phyloP scores from a whole-genome alignment of 2,888 invertebrate genomes.

The Agonopterix subpropinquella region DNA sequence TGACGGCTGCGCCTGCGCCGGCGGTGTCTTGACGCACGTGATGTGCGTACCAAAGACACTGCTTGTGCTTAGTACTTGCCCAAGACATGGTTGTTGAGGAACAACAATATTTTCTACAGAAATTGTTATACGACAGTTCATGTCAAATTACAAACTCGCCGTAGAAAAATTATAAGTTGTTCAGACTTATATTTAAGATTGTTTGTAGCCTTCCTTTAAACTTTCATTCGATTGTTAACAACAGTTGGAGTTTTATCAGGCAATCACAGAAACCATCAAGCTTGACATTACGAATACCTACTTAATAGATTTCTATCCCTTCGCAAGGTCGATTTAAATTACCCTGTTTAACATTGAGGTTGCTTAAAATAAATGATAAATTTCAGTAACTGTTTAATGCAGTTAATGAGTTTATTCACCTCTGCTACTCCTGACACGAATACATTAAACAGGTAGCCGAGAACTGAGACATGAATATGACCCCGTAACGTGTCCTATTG shows the following conservation, averaged over 20 bases:
- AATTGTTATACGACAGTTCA: no score
- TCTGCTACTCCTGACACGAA: slow-evolving; percentile 53
- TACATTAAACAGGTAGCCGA: slow-evolving; percentile 42
- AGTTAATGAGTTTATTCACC: slow-evolving; percentile 42
- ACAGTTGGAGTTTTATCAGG: no score
- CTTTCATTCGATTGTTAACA: no score
- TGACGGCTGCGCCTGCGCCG: slow-evolving; percentile 29
- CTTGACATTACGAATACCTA: no score
- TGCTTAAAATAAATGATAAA: not conserved
- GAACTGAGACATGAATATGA: slow-evolving; percentile 43
- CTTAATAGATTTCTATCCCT: slow-evolving; percentile 5
- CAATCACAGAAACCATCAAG: no score
- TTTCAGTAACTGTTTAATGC: slow-evolving; percentile 2
- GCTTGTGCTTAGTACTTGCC: no score
- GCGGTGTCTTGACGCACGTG: slow-evolving; percentile 33
- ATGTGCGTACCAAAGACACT: slow-evolving; percentile 6
- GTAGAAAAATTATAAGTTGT: no score
- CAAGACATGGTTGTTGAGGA: no score
- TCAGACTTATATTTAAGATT: no score
- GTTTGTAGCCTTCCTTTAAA: no score
- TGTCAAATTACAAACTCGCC: no score
- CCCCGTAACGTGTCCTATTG: slow-evolving; percentile 22
- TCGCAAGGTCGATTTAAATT: slow-evolving; percentile 6
- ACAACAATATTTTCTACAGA: no score
- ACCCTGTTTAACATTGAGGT: not conserved